A percentile compares a stretch with the other conserved stretches of the same genome.
These are phyloP conservation scores for Papilio dardanus DNA, from an alignment of 1,140 invertebrate species.

Conservation along the genomic window DNA sequence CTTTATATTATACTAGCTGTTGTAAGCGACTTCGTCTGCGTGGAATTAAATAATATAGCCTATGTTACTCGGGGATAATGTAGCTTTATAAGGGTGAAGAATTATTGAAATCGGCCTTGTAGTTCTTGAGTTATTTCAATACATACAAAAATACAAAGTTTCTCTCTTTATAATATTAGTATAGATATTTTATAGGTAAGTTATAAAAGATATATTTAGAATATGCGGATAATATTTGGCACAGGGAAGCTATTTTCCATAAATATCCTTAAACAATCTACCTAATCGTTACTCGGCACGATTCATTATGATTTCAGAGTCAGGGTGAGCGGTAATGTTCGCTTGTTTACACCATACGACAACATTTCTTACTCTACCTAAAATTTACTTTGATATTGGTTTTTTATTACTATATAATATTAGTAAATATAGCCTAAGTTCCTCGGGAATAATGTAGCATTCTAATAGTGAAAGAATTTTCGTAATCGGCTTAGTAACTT, in stretches of 20 bases:
- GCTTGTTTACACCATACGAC: conserved; percentile 12
- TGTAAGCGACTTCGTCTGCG: too few relatives aligned
- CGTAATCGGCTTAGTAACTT: too few relatives aligned
- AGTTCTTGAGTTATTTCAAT: too few relatives aligned
- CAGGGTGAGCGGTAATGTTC: conserved; percentile 49
- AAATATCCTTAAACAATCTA: conserved; percentile 38
- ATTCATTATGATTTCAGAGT: conserved; percentile 63
- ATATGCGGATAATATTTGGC: neutral
- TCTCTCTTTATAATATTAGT: too few relatives aligned
- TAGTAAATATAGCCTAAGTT: neutral
- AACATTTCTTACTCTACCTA: neutral
- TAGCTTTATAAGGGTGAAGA: too few relatives aligned
- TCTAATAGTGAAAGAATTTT: neutral
- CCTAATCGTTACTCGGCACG: conserved; percentile 52
- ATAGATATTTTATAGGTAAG: too few relatives aligned
- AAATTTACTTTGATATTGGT: neutral
- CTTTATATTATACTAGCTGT: too few relatives aligned
- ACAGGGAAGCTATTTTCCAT: conserved; percentile 5
- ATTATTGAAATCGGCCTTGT: too few relatives aligned
- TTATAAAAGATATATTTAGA: neutral
- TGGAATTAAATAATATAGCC: too few relatives aligned
- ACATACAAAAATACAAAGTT: too few relatives aligned
- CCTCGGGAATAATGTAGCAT: neutral
- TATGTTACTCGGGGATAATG: too few relatives aligned
- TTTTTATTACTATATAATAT: neutral